A percentile compares a stretch with the other conserved stretches of the same genome.
These are phyloP conservation scores for Chamaetylas fuelleborni DNA, from an alignment of 2,113 vertebrate genomes.

Conservation along the genomic window DNA sequence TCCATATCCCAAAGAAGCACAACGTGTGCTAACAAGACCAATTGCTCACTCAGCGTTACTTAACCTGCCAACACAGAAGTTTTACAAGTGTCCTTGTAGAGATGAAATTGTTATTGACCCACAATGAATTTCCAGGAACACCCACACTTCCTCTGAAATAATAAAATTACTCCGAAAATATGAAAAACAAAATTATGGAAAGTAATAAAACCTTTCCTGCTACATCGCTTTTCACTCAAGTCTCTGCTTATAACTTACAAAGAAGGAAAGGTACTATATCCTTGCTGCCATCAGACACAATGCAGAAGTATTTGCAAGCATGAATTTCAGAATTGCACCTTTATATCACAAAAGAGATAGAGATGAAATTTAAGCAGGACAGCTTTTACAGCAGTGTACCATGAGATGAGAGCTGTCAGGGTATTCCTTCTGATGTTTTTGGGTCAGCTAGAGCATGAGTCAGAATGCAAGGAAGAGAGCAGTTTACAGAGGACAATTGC, in stretches of 20 bases:
- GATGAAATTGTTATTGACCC: background rate
- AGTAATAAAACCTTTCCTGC: background rate
- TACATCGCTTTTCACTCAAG: background rate
- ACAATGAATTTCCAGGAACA: background rate
- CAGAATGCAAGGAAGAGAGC: background rate
- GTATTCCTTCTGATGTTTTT: background rate
- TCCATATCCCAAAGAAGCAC: background rate
- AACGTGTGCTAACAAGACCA: background rate
- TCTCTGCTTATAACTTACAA: background rate
- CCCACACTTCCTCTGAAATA: background rate
- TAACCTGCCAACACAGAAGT: background rate
- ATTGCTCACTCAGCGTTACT: background rate
- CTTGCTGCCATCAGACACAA: background rate
- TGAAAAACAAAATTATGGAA: background rate
- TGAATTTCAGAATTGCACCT: background rate
- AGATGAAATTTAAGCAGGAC: background rate
- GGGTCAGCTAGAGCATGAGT: background rate
- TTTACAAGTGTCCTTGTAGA: background rate
- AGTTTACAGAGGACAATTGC: background rate
- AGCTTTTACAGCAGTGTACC: background rate
- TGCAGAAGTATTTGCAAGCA: background rate
- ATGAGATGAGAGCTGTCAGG: background rate
- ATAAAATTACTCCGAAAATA: background rate
- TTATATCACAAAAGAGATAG: background rate
- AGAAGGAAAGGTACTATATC: background rate